These are phyloP conservation scores for Caenorhabditis sp. DNA, from an alignment of 2,888 invertebrate genomes.

Conservation along the genomic window DNA sequence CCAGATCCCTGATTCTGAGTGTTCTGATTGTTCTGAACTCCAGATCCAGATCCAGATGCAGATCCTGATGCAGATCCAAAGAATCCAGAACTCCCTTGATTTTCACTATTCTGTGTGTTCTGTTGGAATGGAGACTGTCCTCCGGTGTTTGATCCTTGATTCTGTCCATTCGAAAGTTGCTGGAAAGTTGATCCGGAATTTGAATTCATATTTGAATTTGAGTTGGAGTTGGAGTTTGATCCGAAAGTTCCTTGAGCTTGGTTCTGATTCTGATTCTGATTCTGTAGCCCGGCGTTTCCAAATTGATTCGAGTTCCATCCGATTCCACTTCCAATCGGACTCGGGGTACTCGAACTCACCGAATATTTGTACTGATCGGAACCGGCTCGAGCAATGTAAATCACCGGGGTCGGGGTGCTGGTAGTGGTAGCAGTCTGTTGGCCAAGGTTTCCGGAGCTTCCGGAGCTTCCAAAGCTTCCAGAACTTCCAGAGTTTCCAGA, in stretches of 20 bases:
- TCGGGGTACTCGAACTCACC: conserved; percentile 1
- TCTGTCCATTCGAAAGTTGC: too few species aligned
- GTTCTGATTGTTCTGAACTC: background rate
- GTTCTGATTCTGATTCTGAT: background rate
- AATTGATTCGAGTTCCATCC: conserved; percentile 11
- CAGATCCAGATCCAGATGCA: background rate
- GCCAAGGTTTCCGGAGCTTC: background rate
- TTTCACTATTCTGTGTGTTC: background rate
- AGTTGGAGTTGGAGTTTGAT: too few species aligned
- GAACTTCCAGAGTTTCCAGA: conserved; percentile 16
- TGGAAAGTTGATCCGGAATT: too few species aligned
- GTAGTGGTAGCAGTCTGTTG: background rate
- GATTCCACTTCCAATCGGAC: conserved; percentile 17
- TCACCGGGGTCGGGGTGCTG: conserved; percentile 29
- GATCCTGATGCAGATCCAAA: conserved; percentile 9
- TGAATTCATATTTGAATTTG: too few species aligned
- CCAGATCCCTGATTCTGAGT: conserved; percentile 2
- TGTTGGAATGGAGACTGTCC: background rate
- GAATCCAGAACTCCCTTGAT: conserved; percentile 20
- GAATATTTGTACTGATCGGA: conserved; percentile 54
- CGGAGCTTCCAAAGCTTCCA: background rate
- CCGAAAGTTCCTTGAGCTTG: background rate
- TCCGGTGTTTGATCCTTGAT: background rate
- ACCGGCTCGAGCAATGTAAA: conserved; percentile 58
- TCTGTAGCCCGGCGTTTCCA: background rate